These are phyloP conservation scores for Schizaphis graminum DNA, from an alignment of 2,888 invertebrate species.

Conservation along the genomic window DNA sequence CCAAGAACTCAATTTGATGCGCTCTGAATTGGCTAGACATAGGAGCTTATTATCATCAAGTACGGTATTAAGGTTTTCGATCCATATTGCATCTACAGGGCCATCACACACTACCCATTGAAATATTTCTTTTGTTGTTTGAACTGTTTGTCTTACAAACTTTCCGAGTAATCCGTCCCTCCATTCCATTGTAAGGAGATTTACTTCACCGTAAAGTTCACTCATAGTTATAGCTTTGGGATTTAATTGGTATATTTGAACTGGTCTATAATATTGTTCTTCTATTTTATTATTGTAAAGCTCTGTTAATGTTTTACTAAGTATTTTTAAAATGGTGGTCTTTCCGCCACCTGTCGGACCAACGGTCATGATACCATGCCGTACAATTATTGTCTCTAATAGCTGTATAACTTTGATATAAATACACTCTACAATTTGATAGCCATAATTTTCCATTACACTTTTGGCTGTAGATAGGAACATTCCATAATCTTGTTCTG, in stretches of 20 bases:
- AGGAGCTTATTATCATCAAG: slow-evolving; percentile 96
- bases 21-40: slow-evolving; percentile 86
- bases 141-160: slow-evolving; percentile 78
- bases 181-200: slow-evolving; percentile 95
- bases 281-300: slow-evolving; percentile 76
- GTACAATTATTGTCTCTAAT: slow-evolving; percentile 94
- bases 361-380: slow-evolving; percentile 96
- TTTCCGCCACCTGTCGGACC: slow-evolving; percentile 93
- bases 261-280: slow-evolving; percentile 77
- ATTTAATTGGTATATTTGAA: slow-evolving; percentile 86
- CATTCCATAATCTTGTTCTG: slow-evolving; percentile 83
- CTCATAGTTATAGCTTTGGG: slow-evolving; percentile 97
- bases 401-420: slow-evolving; percentile 90
- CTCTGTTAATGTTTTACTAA: slow-evolving; percentile 75
- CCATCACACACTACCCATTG: slow-evolving; percentile 98
- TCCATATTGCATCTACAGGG: slow-evolving; percentile 96
- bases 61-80: slow-evolving; percentile 96
- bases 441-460: slow-evolving; percentile 79
- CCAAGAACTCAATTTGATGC: slow-evolving; percentile 95
- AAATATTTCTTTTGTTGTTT: slow-evolving; percentile 79
- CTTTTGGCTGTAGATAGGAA: slow-evolving; percentile 79
- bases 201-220: slow-evolving; percentile 94
- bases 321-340: slow-evolving; percentile 72
- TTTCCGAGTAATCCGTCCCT: slow-evolving; percentile 88
- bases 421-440: slow-evolving; percentile 90